Base-by-base conservation (phyloP, 2,113 vertebrate genomes). In the Engystomops pustulosus region DNA sequence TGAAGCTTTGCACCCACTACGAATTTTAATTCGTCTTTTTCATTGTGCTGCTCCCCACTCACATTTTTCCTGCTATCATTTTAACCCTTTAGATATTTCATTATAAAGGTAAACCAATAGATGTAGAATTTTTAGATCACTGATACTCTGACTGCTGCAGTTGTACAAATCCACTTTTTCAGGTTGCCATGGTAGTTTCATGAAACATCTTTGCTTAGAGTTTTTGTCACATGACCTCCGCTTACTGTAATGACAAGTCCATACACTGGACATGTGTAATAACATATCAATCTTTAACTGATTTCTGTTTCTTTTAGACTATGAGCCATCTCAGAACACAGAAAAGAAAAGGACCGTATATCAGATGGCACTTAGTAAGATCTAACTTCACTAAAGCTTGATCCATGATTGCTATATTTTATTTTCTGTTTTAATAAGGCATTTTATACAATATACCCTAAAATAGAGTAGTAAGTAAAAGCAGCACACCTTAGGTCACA, bases 291-390 rank as follows among this genome's bases (percentile, higher is more conserved):
- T n/a, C n/a, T n/a, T n/a, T n/a, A n/a, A n/a, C n/a, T n/a, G n/a
- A n/a, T n/a, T n/a, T 38, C 23, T 70, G 36, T 82, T 62, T 85
- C 83, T 89, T 87, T 85, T 91, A 97, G 96, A 97, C 87, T 96
- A 96, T 25, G 96, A 97, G 85, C 94, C 95, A 53, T 89, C 95
- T 5, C 95, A 96, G 88, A 93, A 94, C 87, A 93, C 95, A 77
- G 96, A 97, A 91, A 97, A 97, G 91, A 97, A 97, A 91, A 92
- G 96, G 90, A 97, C 96, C 17, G 96, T 97, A 88, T 97, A 97
- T 90, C 96, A 97, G 92, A 97, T 97, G 96, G 96, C 96, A 86
- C 87, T 97, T 90, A 97, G 96, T 97, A 95, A 96, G 96, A 85
- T 30, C 20, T 23, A 0, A 74, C 20, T 78, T 30, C 0, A 2